Conservation (phyloP, 2,113 vertebrate genomes). For the Gasterosteus aculeatus region DNA sequence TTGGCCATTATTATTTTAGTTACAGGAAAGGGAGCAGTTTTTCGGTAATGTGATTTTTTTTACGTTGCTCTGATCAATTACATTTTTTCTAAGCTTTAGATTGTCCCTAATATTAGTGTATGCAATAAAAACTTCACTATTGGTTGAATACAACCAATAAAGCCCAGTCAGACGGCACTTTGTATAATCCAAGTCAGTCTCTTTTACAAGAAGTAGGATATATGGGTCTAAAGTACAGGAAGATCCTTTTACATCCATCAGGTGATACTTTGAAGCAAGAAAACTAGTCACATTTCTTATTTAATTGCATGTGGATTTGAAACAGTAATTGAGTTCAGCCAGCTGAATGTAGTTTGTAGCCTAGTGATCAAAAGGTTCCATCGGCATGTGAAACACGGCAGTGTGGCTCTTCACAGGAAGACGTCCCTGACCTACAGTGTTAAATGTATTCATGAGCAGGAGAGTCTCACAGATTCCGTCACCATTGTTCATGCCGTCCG, state of each 20-base stretch:
- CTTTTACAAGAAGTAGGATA: not conserved
- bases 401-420: slow-evolving; percentile 27
- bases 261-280: not conserved
- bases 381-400: slow-evolving; percentile 41
- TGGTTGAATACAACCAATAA: not conserved
- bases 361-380: not conserved
- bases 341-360: not conserved
- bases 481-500: slow-evolving; percentile 45
- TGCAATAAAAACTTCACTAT: not conserved
- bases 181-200: not conserved
- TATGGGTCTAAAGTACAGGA: not conserved
- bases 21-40: not conserved
- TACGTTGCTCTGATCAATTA: not conserved
- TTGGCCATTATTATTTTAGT: not conserved
- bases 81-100: not conserved
- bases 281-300: not conserved
- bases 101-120: not conserved
- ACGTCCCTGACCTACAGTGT: slow-evolving; percentile 45
- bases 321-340: not conserved
- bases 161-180: not conserved
- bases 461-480: slow-evolving; percentile 19
- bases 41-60: not conserved
- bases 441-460: slow-evolving; percentile 39
- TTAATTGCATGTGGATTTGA: not conserved
- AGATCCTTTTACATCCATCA: not conserved